Conservation (phyloP, 1,140 invertebrate genomes). For the Brachionus calyciflorus region DNA sequence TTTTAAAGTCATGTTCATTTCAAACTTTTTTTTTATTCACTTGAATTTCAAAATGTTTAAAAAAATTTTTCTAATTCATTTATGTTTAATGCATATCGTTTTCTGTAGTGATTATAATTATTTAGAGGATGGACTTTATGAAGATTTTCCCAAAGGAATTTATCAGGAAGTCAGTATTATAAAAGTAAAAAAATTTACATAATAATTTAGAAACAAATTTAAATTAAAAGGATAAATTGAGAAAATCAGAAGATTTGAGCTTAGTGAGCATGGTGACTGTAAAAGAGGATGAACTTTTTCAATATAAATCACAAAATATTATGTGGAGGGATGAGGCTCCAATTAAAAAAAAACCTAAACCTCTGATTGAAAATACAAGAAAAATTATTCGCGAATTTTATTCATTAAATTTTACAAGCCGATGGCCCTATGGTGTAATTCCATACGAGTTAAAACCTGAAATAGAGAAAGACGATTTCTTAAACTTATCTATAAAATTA, state of each 20-base stretch:
- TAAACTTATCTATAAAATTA: not conserved
- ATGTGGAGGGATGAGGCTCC: not conserved
- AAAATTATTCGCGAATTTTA: constrained; percentile 5
- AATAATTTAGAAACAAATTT: too few species aligned
- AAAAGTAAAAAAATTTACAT: too few species aligned
- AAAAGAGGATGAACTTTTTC: not conserved
- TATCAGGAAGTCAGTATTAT: too few species aligned
- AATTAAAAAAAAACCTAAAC: too few species aligned
- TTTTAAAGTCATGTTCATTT: too few species aligned
- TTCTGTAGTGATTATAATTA: too few species aligned
- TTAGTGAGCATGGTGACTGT: not conserved
- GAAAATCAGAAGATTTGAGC: not conserved
- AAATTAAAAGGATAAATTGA: not conserved
- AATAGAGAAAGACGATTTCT: not conserved
- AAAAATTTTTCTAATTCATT: too few species aligned
- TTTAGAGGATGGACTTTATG: too few species aligned
- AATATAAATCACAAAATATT: not conserved
- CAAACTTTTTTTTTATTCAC: too few species aligned
- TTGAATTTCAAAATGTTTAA: too few species aligned
- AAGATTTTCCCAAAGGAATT: too few species aligned
- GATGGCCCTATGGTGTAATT: constrained; percentile 5
- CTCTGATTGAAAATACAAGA: not conserved
- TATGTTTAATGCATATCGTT: too few species aligned
- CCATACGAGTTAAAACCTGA: constrained; percentile 3
- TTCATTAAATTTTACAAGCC: not conserved